Base-by-base conservation (phyloP, 2,113 vertebrate genomes). In the Psophia crepitans region DNA sequence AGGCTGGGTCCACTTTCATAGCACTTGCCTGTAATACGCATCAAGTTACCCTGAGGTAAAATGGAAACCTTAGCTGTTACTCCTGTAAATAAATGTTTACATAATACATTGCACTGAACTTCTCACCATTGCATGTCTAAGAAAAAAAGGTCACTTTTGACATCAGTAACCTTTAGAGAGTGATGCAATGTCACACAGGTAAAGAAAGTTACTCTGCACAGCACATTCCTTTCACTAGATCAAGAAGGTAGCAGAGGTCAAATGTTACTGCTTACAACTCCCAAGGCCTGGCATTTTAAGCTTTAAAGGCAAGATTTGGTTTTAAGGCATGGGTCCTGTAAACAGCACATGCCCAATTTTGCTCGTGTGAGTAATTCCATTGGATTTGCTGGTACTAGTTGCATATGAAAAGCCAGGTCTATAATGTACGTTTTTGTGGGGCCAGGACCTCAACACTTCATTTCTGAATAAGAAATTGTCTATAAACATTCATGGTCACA, bases 11-110 rank as follows among this genome's bases (percentile, higher is more conserved):
- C 5, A 24, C 94, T 96, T 91, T 93, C 94, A 97, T 85, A 95
- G 85, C 83, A 77, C 51, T 93, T 71, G 93, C 85, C 84, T 96
- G 88, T 77, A 51, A 77, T 41, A 22, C 5, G 87, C 82, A 84
- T 95, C 77, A 46, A 86, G 83, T 97, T 97, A 93, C 92, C 76
- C 60, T 53, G 94, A 94, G 92, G 91, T 94, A 90, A 94, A 91
- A 94, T 77, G 84, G 96, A 97, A 97, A 97, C 92, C 88, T 83
- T 65, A 95, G 95, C 43, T 46, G 57, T 63, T 92, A 85, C 78
- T 94, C 78, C 95, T 96, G 95, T 92, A 96, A 97, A 98, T 97
- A 97, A 97, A 96, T 94, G 84, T 97, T 95, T 97, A 88, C 93
- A 94, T 97, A 98, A 96, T 96, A 44, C 48, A 54, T 79, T 74